These are phyloP conservation scores for Meandrina meandrites DNA, from an alignment of 92 coral and sea anemone genomes.

Conservation along the genomic window DNA sequence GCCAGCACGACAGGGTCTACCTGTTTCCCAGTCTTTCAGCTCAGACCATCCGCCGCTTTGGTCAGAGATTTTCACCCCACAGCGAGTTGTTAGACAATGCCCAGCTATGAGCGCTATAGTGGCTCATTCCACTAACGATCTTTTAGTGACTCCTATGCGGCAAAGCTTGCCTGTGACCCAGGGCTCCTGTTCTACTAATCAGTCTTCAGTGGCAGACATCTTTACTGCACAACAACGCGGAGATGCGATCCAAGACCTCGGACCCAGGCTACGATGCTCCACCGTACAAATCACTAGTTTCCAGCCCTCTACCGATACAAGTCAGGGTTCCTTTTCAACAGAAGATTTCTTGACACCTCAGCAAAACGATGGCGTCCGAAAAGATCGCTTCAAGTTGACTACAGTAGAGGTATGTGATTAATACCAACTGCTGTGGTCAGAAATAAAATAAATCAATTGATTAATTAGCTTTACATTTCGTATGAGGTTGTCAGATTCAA, in stretches of 20 bases:
- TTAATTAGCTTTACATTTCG: no score
- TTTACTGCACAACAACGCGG: not conserved
- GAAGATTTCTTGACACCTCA: constrained; percentile 2
- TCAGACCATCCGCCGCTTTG: not conserved
- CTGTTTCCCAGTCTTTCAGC: not conserved
- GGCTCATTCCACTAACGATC: not conserved
- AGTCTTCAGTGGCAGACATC: not conserved
- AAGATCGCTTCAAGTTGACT: not conserved
- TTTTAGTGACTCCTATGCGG: not conserved
- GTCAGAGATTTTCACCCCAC: constrained; percentile 30
- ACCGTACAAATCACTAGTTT: constrained; percentile 25
- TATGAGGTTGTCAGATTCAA: no score
- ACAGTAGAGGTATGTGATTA: not conserved
- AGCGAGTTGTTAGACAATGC: not conserved
- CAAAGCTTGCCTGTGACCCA: not conserved
- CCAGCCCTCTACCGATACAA: constrained; percentile 7
- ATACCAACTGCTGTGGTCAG: not conserved
- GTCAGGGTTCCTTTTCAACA: not conserved
- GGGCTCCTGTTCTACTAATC: not conserved
- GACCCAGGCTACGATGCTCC: constrained; percentile 16
- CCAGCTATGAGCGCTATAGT: not conserved
- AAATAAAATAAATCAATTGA: no score
- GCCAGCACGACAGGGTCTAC: not conserved
- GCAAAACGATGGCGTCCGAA: not conserved
- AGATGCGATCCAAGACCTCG: not conserved